These are phyloP conservation scores for Hyperopisus bebe DNA, from an alignment of 2,113 vertebrate species.

Conservation along the genomic window DNA sequence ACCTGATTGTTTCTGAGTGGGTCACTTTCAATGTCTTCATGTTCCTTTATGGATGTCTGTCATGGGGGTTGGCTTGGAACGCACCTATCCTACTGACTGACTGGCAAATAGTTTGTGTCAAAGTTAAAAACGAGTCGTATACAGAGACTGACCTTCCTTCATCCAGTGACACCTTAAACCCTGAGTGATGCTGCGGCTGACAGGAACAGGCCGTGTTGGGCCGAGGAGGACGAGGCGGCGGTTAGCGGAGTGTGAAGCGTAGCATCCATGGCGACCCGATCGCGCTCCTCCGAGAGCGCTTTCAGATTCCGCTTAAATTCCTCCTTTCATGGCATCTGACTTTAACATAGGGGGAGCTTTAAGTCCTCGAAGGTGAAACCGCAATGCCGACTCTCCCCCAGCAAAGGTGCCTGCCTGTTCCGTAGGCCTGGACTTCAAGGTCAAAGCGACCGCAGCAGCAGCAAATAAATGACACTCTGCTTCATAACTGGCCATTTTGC, in stretches of 20 bases:
- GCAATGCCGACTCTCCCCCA: background rate
- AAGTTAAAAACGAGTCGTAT: background rate
- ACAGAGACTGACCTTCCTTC: background rate
- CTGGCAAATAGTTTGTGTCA: background rate
- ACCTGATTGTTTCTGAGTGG: background rate
- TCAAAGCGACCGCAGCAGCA: background rate
- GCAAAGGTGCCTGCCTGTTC: background rate
- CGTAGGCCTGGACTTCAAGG: background rate
- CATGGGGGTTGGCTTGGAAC: background rate
- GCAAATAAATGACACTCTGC: background rate
- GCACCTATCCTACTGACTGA: background rate
- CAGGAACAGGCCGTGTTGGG: background rate
- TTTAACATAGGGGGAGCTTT: background rate
- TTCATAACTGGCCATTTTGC: background rate
- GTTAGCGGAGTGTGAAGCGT: background rate
- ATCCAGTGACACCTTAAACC: background rate
- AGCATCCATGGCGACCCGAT: background rate
- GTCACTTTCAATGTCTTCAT: background rate
- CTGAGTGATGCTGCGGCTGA: background rate
- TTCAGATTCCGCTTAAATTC: background rate
- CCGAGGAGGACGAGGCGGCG: background rate
- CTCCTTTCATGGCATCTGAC: background rate
- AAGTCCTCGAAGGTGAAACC: background rate
- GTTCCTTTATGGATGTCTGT: background rate
- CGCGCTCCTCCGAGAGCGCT: background rate